Base-by-base conservation (phyloP, 2,797 vertebrate species). In the Presbytis comata region DNA sequence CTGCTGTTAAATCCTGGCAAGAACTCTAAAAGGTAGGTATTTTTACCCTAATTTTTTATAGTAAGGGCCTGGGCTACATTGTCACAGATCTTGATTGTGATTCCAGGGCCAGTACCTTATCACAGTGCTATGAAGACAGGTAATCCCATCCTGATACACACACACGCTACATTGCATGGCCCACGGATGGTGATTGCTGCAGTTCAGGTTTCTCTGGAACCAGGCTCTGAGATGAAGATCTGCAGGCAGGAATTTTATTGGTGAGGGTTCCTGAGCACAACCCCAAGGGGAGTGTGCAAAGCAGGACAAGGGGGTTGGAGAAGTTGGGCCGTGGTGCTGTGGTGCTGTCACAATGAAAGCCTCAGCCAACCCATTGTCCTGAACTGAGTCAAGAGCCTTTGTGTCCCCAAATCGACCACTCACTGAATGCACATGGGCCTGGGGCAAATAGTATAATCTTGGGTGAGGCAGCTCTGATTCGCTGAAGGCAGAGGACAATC, bases 141-240 rank as follows among this genome's bases (percentile, higher is more conserved):
- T 11, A 50, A 83, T 41, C 61, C 64, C 39, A 88, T n/a, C 41
- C 13, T 57, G 53, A 46, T 0, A 22, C 21, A 33, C 4, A 11
- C 1, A 10, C 0, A 0, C 24, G 61, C 11, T 16, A 10, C n/a
- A 39, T 6, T 9, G 7, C 36, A 11, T 0, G 6, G 61, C 74
- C 64, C 33, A 50, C 30, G 8, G 50, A 12, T n/a, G 5, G 13
- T 6, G 4, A 50, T 26, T 10, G 48, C 33, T 44, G 1, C 21
- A 89, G 41, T 11, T 67, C 44, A 46, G 22, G 19, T 7, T 81
- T 87, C 46, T 70, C 57, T 82, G 26, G 50, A 87, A 89, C 28
- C 48, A 67, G 26, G 72, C 24, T 33, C 59, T 61, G 46, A 80
- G 41, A 79, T 82, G 26, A 59, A 26, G 16, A 64, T 82, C 82